phyloP scores from a whole-genome alignment of 37 sponge, comb jelly and placozoan genomes.

The Tethya wilhelma region DNA sequence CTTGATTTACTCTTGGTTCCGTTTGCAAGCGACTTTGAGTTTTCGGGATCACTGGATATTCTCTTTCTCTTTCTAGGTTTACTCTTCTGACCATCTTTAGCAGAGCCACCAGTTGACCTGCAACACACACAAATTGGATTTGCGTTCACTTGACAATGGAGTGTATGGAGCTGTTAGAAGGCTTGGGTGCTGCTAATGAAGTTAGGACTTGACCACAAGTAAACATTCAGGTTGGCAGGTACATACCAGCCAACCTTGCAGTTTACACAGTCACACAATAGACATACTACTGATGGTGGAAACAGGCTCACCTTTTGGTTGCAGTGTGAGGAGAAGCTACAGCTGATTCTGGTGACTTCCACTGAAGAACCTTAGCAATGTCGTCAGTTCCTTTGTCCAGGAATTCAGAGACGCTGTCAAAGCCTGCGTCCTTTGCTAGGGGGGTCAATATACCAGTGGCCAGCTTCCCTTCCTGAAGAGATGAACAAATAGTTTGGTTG shows the following conservation, averaged over 20 bases:
- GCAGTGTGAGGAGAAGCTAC: too few relatives aligned
- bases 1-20: background rate
- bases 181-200: too few relatives aligned
- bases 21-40: background rate
- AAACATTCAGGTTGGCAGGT: too few relatives aligned
- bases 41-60: background rate
- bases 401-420: constrained; percentile 63
- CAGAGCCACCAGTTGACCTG: too few relatives aligned
- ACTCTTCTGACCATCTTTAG: background rate
- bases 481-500: background rate
- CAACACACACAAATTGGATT: too few relatives aligned
- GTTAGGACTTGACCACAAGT: too few relatives aligned
- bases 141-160: too few relatives aligned
- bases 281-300: too few relatives aligned
- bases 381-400: constrained; percentile 57
- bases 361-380: constrained; percentile 56
- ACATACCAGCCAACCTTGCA: too few relatives aligned
- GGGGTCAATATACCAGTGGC: constrained; percentile 78
- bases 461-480: constrained; percentile 60
- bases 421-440: constrained; percentile 71
- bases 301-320: too few relatives aligned
- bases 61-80: background rate
- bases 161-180: too few relatives aligned
- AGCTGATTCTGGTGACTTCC: constrained; percentile 55
- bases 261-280: too few relatives aligned